Conservation (phyloP, 1,140 invertebrate species). For the Notospermus geniculatus region DNA sequence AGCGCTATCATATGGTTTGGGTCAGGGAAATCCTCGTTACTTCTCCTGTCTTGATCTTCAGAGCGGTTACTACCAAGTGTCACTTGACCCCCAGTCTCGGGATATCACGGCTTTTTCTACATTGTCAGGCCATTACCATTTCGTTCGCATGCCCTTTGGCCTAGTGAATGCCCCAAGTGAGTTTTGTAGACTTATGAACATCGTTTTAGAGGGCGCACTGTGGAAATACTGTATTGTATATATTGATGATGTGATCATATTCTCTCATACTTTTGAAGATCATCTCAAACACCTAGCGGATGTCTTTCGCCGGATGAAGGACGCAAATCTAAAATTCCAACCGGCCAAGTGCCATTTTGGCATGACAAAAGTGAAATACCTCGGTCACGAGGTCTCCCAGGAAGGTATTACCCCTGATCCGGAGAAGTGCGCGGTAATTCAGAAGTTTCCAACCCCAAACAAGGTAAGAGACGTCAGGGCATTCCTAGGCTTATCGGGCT, state of each 20-base stretch:
- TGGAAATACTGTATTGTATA: slow-evolving; percentile 24
- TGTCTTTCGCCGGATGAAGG: slow-evolving; percentile 22
- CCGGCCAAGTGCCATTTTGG: slow-evolving; percentile 22
- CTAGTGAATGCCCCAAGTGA: slow-evolving; percentile 17
- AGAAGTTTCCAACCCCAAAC: slow-evolving; percentile 21
- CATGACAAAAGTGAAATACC: slow-evolving; percentile 18
- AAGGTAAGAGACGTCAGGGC: slow-evolving; percentile 10
- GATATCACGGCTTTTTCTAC: slow-evolving; percentile 21
- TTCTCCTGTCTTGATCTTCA: slow-evolving; percentile 31
- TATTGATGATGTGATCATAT: slow-evolving; percentile 28
- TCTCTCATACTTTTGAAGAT: slow-evolving; percentile 19
- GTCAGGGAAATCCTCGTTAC: slow-evolving; percentile 9
- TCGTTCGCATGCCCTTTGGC: slow-evolving; percentile 23
- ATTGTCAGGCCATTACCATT: slow-evolving; percentile 12
- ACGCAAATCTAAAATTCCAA: slow-evolving; percentile 23
- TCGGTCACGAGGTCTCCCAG: slow-evolving; percentile 28
- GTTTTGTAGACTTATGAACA: slow-evolving; percentile 22
- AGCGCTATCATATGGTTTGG: too few relatives aligned
- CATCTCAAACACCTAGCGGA: slow-evolving; percentile 16
- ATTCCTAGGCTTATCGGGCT: slow-evolving; percentile 25
- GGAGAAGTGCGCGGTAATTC: slow-evolving; percentile 17
- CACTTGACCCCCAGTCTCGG: slow-evolving; percentile 28
- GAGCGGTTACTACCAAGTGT: slow-evolving; percentile 52
- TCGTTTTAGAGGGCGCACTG: slow-evolving; percentile 19
- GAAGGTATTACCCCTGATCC: slow-evolving; percentile 22